Conservation (phyloP, 2,888 invertebrate species). For the Philopedon plagiatum region DNA sequence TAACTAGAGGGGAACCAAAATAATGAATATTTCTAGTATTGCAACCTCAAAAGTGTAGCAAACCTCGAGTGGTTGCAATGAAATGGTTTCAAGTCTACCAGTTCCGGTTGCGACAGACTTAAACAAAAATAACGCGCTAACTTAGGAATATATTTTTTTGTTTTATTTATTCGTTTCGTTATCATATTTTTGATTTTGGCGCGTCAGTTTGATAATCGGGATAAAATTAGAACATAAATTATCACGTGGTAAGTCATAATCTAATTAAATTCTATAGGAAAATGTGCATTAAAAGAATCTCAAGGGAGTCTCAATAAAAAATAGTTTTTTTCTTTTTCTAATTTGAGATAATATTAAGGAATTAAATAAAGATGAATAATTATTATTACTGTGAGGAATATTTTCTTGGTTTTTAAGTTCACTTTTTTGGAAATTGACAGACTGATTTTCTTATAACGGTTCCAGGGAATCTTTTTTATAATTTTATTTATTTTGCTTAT, state of each 20-base stretch:
- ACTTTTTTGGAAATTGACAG: no score
- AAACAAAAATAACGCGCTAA: slow-evolving; percentile 23
- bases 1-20: slow-evolving; percentile 52
- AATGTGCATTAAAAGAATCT: no score
- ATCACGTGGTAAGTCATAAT: slow-evolving; percentile 13
- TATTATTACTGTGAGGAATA: no score
- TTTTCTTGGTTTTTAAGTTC: no score
- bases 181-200: slow-evolving; percentile 13
- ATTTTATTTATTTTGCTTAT: no score
- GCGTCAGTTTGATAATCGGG: not conserved
- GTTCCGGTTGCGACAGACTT: slow-evolving; percentile 22
- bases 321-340: not conserved
- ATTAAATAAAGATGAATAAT: no score
- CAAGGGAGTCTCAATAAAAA: no score
- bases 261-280: not conserved
- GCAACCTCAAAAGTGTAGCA: slow-evolving; percentile 42
- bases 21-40: slow-evolving; percentile 42
- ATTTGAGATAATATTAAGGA: no score
- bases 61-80: slow-evolving; percentile 25
- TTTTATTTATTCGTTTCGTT: not conserved
- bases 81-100: slow-evolving; percentile 30
- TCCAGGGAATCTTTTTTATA: no score
- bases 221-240: not conserved
- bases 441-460: no score
- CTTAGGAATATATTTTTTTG: slow-evolving; percentile 1